These are phyloP conservation scores for Darevskia nairensis DNA, from an alignment of 2,797 vertebrate species.

Conservation along the genomic window DNA sequence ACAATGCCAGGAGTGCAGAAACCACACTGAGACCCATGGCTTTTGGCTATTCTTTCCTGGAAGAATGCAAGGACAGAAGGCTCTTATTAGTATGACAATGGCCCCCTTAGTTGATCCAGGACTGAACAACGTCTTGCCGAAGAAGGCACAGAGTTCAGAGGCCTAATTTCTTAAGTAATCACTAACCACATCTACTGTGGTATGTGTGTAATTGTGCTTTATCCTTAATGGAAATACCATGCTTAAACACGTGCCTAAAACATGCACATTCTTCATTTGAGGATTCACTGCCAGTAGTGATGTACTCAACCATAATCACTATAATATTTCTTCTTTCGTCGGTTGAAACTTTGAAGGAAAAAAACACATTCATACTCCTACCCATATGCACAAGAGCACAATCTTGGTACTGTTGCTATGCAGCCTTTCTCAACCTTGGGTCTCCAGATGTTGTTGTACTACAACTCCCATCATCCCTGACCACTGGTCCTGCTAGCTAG, in stretches of 20 bases:
- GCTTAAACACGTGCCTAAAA: neutral
- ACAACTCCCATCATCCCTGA: too few relatives aligned
- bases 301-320: too few relatives aligned
- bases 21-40: slow-evolving; percentile 96
- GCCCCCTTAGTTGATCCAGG: too few relatives aligned
- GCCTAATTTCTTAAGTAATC: neutral
- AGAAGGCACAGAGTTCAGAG: neutral
- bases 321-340: neutral
- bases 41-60: slow-evolving; percentile 91
- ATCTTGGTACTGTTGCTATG: too few relatives aligned
- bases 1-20: slow-evolving; percentile 97
- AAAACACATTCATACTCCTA: neutral
- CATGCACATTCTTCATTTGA: neutral
- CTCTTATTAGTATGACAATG: neutral
- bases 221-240: neutral
- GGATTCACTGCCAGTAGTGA: neutral
- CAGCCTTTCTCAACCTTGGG: too few relatives aligned
- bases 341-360: neutral
- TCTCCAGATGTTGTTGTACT: too few relatives aligned
- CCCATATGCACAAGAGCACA: too few relatives aligned
- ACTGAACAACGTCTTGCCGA: neutral
- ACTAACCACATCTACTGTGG: neutral
- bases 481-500: too few relatives aligned
- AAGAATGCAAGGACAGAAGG: slow-evolving; percentile 23
- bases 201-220: neutral